Percentiles rank a stretch among this genome's conserved stretches.
These are phyloP conservation scores for Eulemur coronatus DNA, from an alignment of 2,797 vertebrate genomes.

Conservation along the genomic window DNA sequence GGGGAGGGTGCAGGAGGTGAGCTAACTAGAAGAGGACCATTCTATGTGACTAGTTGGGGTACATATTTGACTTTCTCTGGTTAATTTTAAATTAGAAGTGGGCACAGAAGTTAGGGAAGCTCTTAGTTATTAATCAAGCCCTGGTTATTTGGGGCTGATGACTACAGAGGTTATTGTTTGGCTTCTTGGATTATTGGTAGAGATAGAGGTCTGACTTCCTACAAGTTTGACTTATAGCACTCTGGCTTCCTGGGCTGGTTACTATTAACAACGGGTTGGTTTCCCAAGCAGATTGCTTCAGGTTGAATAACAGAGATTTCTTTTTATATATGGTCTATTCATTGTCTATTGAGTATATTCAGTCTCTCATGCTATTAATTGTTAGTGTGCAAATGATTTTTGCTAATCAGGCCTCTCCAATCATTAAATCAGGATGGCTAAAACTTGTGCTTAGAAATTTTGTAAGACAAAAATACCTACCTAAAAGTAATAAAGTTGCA, in stretches of 20 bases:
- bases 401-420: neutral
- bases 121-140: neutral
- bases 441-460: slow-evolving; percentile 13
- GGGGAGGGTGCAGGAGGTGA: neutral
- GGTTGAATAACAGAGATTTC: neutral
- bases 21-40: neutral
- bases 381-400: slow-evolving; percentile 1
- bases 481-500: slow-evolving; percentile 55
- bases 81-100: neutral
- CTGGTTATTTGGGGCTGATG: neutral
- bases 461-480: slow-evolving; percentile 16
- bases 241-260: neutral
- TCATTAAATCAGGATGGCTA: neutral
- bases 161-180: neutral
- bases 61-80: neutral
- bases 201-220: neutral
- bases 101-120: neutral
- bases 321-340: neutral
- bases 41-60: neutral
- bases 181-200: neutral
- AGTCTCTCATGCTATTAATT: neutral
- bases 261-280: too few relatives aligned
- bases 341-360: neutral
- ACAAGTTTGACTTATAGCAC: rapidly evolving
- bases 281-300: neutral